These are phyloP conservation scores for Archocentrus centrarchus DNA, from an alignment of 2,113 vertebrate species.

Conservation along the genomic window DNA sequence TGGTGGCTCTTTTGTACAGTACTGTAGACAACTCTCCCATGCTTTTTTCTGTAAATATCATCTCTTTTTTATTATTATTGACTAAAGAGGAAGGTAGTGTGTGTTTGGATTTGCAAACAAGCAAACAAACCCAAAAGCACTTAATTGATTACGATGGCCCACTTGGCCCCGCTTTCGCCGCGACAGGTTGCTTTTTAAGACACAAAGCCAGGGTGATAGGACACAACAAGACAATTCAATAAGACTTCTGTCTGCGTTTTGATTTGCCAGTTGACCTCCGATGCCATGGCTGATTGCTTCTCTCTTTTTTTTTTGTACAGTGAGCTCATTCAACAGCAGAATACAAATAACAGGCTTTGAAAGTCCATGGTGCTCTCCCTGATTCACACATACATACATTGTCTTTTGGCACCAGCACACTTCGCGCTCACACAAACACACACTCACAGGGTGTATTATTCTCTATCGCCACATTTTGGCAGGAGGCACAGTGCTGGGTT, in stretches of 20 bases:
- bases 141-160: slow-evolving; percentile 67
- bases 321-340: slow-evolving; percentile 47
- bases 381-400: slow-evolving; percentile 18
- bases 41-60: slow-evolving; percentile 28
- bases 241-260: slow-evolving; percentile 41
- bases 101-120: slow-evolving; percentile 27
- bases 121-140: slow-evolving; percentile 30
- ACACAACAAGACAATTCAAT: slow-evolving; percentile 36
- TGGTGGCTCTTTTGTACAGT: neutral
- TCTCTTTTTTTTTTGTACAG: slow-evolving; percentile 22
- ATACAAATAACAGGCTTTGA: slow-evolving; percentile 44
- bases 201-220: neutral
- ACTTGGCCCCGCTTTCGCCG: slow-evolving; percentile 36
- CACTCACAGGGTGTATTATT: slow-evolving; percentile 38
- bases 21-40: neutral
- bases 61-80: slow-evolving; percentile 25
- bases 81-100: slow-evolving; percentile 14
- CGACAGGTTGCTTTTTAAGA: slow-evolving; percentile 27
- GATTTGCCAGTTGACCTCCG: slow-evolving; percentile 31
- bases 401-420: slow-evolving; percentile 31
- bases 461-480: slow-evolving; percentile 58
- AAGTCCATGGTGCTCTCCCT: slow-evolving; percentile 29
- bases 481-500: slow-evolving; percentile 64
- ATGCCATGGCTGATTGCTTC: slow-evolving; percentile 46
- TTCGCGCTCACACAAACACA: slow-evolving; percentile 15